These are phyloP conservation scores for Hirtodrosophila histrioides DNA, from an alignment of 2,888 invertebrate species.

Conservation along the genomic window DNA sequence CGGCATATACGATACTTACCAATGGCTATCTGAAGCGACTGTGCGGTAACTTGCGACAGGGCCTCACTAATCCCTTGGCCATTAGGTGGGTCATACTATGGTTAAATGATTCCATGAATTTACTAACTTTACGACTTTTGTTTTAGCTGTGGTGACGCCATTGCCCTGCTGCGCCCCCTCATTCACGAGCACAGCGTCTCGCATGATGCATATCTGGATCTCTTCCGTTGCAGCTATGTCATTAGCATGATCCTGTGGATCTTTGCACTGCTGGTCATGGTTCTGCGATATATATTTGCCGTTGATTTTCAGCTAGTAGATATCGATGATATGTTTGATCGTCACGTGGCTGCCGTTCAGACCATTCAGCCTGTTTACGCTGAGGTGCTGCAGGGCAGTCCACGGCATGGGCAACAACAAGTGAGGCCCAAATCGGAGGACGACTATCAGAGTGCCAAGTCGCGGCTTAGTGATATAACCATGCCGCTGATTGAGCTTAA, in stretches of 20 bases:
- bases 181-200: slow-evolving; percentile 72
- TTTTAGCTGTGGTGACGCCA: slow-evolving; percentile 77
- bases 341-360: neutral
- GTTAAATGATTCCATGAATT: neutral
- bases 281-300: slow-evolving; percentile 77
- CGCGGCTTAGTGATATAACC: slow-evolving; percentile 74
- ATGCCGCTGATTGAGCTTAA: slow-evolving; percentile 68
- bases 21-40: slow-evolving; percentile 71
- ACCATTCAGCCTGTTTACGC: slow-evolving; percentile 55
- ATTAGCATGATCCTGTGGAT: slow-evolving; percentile 76
- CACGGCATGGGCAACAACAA: slow-evolving; percentile 48
- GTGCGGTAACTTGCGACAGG: slow-evolving; percentile 68
- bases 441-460: slow-evolving; percentile 82
- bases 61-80: slow-evolving; percentile 70
- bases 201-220: slow-evolving; percentile 71
- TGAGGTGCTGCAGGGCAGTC: slow-evolving; percentile 63
- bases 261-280: slow-evolving; percentile 76
- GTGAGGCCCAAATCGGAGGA: slow-evolving; percentile 74
- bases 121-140: neutral
- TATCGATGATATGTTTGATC: slow-evolving; percentile 73
- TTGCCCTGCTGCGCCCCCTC: slow-evolving; percentile 75
- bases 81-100: slow-evolving; percentile 56
- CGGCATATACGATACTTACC: slow-evolving; percentile 73
- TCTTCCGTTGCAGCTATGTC: slow-evolving; percentile 73
- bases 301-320: slow-evolving; percentile 81